Evolutionary conservation across 2,113 vertebrate species (phyloP), one percentile per base, ranked within the genome.

Genomic region (Syngnathus typhle): DNA sequence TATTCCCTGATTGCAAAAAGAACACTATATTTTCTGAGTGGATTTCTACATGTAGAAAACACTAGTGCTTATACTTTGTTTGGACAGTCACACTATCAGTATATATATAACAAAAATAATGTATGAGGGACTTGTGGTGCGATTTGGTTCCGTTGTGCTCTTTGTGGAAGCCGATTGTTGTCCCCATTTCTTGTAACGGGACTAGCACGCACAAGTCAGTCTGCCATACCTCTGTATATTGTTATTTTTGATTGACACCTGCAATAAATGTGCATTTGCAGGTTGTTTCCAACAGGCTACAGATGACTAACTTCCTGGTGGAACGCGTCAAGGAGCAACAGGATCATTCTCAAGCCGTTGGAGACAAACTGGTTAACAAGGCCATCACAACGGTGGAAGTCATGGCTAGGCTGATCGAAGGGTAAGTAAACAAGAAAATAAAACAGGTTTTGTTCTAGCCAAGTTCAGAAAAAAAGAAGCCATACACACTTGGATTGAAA

Each of bases 281-380:
- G 88, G 77, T 79, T 62, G 75, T 89, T 55, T 71, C 72, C 12
- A 47, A 65, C 61, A 84, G 79, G 64, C 84, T 90, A 72, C 77
- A 87, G 73, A 75, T 88, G 69, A 82, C 71, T 0, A 77, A 86
- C 32, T 47, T 51, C 32, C 78, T 91, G 60, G 77, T 91, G 0
- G 75, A 88, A 78, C 83, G 59, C 56, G 73, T 69, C 0, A 18
- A 62, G 1, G 79, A 83, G 56, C 86, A 88, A 7, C 75, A 77
- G 37, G 81, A 67, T 55, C 56, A 60, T 1, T 81, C 68, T n/a
- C 84, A 89, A 21, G 75, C 67, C 2, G 5, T 74, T 0, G 77
- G 73, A 37, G 84, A 88, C 65, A 88, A 82, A 75, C 70, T 91
- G 65, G 68, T 79, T 54, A 80, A 67, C 69, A 89, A 71, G 69